Conservation (phyloP, 92 coral and sea anemone species). For the Actinernus sp. region DNA sequence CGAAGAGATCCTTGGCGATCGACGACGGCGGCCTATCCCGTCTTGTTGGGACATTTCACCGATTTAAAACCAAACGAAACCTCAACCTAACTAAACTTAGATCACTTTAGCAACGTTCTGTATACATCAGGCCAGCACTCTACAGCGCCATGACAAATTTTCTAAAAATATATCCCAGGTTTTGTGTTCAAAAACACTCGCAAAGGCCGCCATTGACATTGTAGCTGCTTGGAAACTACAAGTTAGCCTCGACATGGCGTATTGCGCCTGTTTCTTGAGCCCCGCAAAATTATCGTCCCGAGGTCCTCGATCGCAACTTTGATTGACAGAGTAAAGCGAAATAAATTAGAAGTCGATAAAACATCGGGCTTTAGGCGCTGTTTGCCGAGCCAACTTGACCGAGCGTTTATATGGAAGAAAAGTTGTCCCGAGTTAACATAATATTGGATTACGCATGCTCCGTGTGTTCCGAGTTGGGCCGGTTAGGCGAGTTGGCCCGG, state of each 20-base stretch:
- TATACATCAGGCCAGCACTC: not conserved
- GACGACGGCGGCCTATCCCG: conserved; percentile 42
- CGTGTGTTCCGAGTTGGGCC: too few species aligned
- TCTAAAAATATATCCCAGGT: not conserved
- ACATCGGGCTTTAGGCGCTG: too few species aligned
- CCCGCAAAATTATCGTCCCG: too few species aligned
- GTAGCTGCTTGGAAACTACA: conserved; percentile 73
- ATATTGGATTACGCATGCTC: too few species aligned
- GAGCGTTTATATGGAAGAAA: too few species aligned
- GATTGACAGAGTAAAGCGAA: too few species aligned
- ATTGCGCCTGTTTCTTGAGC: too few species aligned
- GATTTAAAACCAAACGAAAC: not conserved
- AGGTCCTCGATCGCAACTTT: too few species aligned
- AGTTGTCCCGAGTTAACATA: too few species aligned
- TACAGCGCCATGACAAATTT: not conserved
- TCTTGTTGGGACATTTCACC: conserved; percentile 52
- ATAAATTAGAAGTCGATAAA: too few species aligned
- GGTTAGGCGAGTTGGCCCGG: too few species aligned
- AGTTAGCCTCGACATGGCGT: not conserved
- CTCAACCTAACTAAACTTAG: not conserved
- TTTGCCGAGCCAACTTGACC: too few species aligned
- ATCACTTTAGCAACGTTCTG: not conserved
- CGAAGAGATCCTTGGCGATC: conserved; percentile 73
- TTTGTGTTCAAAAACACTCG: conserved; percentile 28
- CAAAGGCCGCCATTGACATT: conserved; percentile 83